These are phyloP conservation scores for Xylota sylvarum DNA, from an alignment of 2,888 invertebrate genomes.

Conservation along the genomic window DNA sequence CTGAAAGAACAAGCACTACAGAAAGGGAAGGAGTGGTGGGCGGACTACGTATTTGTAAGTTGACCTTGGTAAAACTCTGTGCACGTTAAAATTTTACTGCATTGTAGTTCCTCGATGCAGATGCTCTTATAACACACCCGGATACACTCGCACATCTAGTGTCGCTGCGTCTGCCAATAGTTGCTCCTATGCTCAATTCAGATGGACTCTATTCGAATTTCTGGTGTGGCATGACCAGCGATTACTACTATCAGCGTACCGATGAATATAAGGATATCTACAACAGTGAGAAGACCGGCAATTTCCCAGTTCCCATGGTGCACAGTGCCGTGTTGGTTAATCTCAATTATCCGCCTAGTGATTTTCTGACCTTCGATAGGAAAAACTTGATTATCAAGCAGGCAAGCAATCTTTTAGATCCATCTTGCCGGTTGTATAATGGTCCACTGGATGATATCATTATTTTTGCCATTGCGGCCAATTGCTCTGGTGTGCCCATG, in stretches of 20 bases:
- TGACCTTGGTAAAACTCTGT: conserved; percentile 11
- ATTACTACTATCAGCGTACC: conserved; percentile 93
- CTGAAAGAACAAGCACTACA: conserved; percentile 91
- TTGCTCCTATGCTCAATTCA: conserved; percentile 94
- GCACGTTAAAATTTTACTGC: background rate
- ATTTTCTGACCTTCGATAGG: conserved; percentile 90
- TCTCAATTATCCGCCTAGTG: conserved; percentile 87
- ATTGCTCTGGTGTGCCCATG: conserved; percentile 88
- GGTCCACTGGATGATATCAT: conserved; percentile 97
- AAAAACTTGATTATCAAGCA: conserved; percentile 80
- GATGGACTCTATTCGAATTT: conserved; percentile 97
- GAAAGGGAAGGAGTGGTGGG: conserved; percentile 91
- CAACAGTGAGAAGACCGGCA: conserved; percentile 89
- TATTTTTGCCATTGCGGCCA: conserved; percentile 94
- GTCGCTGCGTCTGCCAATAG: conserved; percentile 87
- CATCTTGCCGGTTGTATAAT: conserved; percentile 86
- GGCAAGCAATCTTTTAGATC: conserved; percentile 70
- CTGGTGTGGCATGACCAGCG: conserved; percentile 96
- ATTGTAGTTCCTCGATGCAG: conserved; percentile 92
- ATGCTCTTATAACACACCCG: conserved; percentile 91
- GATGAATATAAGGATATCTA: conserved; percentile 94
- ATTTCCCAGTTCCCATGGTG: conserved; percentile 95
- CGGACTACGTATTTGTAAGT: conserved; percentile 95
- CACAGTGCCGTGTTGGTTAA: conserved; percentile 94
- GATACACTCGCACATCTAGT: conserved; percentile 88